These are phyloP conservation scores for Limnephilus marmoratus DNA, from an alignment of 2,888 invertebrate species.

Conservation along the genomic window DNA sequence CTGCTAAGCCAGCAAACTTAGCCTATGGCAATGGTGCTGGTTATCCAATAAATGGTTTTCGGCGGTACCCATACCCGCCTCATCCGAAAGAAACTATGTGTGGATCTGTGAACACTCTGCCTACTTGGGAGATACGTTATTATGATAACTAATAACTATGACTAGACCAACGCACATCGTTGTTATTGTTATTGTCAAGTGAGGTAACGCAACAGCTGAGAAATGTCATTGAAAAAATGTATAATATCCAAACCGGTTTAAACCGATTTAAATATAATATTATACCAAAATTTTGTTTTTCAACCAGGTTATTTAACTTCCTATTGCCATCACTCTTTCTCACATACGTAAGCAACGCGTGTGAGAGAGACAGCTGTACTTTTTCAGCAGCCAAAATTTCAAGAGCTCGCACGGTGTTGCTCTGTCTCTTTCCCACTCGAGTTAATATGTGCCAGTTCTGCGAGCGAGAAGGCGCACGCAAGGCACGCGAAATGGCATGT, in stretches of 20 bases:
- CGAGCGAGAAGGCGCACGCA: background rate
- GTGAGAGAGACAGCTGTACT: background rate
- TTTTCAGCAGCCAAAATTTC: background rate
- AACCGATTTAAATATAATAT: background rate
- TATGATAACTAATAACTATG: background rate
- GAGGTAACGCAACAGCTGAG: background rate
- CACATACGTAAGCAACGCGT: background rate
- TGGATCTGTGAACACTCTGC: too few relatives aligned
- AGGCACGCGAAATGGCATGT: background rate
- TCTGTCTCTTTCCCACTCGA: slow-evolving; percentile 2
- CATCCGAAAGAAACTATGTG: too few relatives aligned
- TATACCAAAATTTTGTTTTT: background rate
- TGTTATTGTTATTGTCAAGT: background rate
- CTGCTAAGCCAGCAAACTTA: too few relatives aligned
- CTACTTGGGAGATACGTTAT: background rate
- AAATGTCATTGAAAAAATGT: background rate
- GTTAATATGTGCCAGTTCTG: background rate
- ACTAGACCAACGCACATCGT: background rate
- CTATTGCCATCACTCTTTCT: background rate
- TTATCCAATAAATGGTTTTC: too few relatives aligned
- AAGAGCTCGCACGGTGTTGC: background rate
- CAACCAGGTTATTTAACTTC: background rate
- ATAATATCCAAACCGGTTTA: background rate
- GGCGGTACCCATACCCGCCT: too few relatives aligned
- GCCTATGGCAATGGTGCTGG: too few relatives aligned